A percentile compares a stretch with the other conserved stretches of the same genome.
These are phyloP conservation scores for Masnerella sp. DNA, from an alignment of 2,888 invertebrate species.

Conservation along the genomic window DNA sequence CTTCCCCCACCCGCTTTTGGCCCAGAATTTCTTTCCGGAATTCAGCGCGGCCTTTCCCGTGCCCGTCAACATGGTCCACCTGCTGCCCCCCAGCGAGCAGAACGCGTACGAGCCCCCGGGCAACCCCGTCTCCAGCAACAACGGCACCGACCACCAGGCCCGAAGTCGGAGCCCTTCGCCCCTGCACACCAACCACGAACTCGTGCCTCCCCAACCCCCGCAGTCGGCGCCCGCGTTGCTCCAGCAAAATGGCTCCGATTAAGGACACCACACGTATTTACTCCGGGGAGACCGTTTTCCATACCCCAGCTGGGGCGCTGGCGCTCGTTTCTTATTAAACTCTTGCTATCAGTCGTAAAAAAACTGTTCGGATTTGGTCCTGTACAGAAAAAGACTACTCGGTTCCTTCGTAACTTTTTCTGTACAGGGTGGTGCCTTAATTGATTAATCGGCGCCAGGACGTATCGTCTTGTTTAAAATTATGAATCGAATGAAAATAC, in stretches of 20 bases:
- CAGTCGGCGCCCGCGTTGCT: constrained; percentile 83
- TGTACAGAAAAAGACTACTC: too few relatives aligned
- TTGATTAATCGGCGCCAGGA: too few relatives aligned
- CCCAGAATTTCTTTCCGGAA: constrained; percentile 90
- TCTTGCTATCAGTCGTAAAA: too few relatives aligned
- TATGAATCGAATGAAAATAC: too few relatives aligned
- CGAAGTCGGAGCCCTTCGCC: constrained; percentile 70
- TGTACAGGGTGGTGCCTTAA: too few relatives aligned
- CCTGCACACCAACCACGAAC: constrained; percentile 64
- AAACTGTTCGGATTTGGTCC: too few relatives aligned
- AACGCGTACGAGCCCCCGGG: constrained; percentile 78
- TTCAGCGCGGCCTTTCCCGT: constrained; percentile 88
- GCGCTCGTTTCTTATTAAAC: too few relatives aligned
- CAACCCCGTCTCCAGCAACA: constrained; percentile 76
- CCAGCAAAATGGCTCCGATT: constrained; percentile 90
- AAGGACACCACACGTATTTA: too few relatives aligned
- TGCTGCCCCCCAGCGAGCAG: constrained; percentile 88
- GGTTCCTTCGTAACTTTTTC: too few relatives aligned
- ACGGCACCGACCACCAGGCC: constrained; percentile 69
- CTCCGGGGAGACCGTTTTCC: background rate
- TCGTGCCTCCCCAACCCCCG: constrained; percentile 80
- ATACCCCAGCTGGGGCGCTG: constrained; percentile 7
- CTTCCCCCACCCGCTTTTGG: constrained; percentile 77
- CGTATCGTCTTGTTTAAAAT: too few relatives aligned
- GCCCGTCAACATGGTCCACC: constrained; percentile 90